Evolutionary conservation across 2,888 invertebrate genomes (phyloP).

Genomic region (Xestia ashworthii): DNA sequence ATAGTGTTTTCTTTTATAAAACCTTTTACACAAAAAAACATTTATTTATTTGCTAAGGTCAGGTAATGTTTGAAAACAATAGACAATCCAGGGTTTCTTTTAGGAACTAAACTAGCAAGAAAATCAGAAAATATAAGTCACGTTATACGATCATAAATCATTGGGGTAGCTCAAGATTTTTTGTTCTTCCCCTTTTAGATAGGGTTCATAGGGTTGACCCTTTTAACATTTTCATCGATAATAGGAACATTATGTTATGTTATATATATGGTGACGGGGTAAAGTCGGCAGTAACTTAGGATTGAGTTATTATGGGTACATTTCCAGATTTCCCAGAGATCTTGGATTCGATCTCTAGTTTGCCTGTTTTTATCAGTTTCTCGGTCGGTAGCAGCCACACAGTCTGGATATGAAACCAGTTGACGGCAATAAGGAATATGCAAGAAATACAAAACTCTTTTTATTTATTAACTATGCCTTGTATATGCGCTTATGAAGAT

Average conservation of each 20-base stretch:
- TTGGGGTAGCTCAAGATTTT: conserved; percentile 53
- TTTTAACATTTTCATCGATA: conserved; percentile 18
- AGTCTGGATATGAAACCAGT: too few relatives aligned
- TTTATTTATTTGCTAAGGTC: neutral
- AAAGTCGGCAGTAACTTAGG: neutral
- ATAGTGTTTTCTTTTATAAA: neutral
- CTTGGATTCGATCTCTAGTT: too few relatives aligned
- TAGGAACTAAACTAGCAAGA: conserved; percentile 47
- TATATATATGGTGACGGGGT: too few relatives aligned
- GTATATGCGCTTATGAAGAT: too few relatives aligned
- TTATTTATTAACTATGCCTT: too few relatives aligned
- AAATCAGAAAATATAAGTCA: conserved; percentile 70
- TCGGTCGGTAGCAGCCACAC: neutral
- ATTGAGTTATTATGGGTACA: conserved; percentile 3
- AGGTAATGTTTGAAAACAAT: conserved; percentile 36
- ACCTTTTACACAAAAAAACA: neutral
- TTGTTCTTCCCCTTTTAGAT: conserved; percentile 36
- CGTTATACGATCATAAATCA: conserved; percentile 70
- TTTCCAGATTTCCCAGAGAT: too few relatives aligned
- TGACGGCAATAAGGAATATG: too few relatives aligned
- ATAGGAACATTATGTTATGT: neutral
- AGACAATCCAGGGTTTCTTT: conserved; percentile 30
- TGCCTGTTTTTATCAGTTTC: too few relatives aligned
- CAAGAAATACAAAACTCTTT: too few relatives aligned
- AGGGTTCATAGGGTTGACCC: conserved; percentile 60